Conservation (phyloP, 2,113 vertebrate genomes). For the Ictalurus furcatus region DNA sequence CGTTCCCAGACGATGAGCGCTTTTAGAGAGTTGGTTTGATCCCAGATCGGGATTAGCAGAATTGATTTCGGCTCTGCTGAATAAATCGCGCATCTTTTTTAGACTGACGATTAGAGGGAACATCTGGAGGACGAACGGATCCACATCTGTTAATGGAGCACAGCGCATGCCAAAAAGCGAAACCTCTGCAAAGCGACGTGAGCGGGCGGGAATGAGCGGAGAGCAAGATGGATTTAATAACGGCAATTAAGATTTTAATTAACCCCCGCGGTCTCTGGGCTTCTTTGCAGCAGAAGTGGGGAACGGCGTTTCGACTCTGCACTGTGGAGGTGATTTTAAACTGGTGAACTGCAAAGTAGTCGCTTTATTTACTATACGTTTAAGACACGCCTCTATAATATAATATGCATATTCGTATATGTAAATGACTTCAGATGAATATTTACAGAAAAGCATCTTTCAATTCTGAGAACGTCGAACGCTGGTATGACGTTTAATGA, state of each 20-base stretch:
- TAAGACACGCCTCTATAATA: too few relatives aligned
- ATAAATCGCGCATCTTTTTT: conserved; percentile 26
- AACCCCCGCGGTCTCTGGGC: conserved; percentile 41
- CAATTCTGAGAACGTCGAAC: background rate
- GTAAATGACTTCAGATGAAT: background rate
- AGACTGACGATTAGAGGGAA: conserved; percentile 48
- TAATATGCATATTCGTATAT: background rate
- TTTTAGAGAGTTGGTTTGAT: background rate
- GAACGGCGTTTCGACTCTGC: background rate
- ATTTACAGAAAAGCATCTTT: background rate
- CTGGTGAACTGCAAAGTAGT: background rate
- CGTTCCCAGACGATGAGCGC: background rate
- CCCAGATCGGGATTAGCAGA: conserved; percentile 1
- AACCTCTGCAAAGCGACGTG: conserved; percentile 15
- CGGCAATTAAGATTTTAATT: conserved; percentile 58
- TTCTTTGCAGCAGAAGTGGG: conserved; percentile 26
- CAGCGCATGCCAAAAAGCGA: conserved; percentile 29
- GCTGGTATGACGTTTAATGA: background rate
- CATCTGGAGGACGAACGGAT: conserved; percentile 56
- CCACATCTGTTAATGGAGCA: conserved; percentile 51
- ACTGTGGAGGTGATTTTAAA: background rate
- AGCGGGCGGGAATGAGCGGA: conserved; percentile 23
- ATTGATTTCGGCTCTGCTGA: conserved; percentile 13
- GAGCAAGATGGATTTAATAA: conserved; percentile 47
- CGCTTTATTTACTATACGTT: background rate